Evolutionary conservation across 2,888 invertebrate genomes (phyloP).

Genomic region (Orchestes rusci): DNA sequence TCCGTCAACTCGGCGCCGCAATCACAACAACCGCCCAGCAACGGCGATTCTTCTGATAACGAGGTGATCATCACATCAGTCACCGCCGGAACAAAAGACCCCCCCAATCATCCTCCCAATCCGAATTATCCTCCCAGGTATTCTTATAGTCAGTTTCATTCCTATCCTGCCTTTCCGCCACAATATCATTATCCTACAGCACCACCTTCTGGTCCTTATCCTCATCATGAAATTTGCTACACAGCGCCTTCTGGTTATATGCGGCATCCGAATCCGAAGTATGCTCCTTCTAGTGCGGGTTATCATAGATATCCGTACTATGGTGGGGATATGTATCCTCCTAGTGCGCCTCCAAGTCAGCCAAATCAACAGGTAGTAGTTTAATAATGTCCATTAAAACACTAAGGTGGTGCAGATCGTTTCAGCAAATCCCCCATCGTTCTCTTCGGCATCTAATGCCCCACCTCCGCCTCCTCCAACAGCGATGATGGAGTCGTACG

Average conservation of each 20-base stretch:
- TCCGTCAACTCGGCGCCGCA: constrained; percentile 49
- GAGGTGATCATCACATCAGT: constrained; percentile 45
- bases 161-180: constrained; percentile 33
- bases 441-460: constrained; percentile 41
- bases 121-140: constrained; percentile 37
- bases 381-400: too few relatives aligned
- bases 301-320: constrained; percentile 20
- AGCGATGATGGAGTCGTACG: constrained; percentile 36
- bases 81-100: constrained; percentile 38
- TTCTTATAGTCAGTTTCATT: constrained; percentile 40
- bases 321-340: constrained; percentile 40
- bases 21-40: constrained; percentile 36
- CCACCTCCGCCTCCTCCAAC: constrained; percentile 34
- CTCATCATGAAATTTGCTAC: constrained; percentile 47
- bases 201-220: constrained; percentile 41
- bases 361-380: constrained; percentile 37
- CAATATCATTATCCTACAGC: constrained; percentile 48
- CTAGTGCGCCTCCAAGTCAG: constrained; percentile 38
- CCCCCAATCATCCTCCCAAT: background rate
- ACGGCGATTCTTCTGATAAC: constrained; percentile 44
- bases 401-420: too few relatives aligned
- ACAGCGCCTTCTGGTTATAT: constrained; percentile 26
- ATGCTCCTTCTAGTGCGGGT: constrained; percentile 10
- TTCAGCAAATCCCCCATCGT: constrained; percentile 37
- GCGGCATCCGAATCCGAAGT: constrained; percentile 20